These are phyloP conservation scores for Arion vulgaris DNA, from an alignment of 1,140 invertebrate species.

Conservation along the genomic window DNA sequence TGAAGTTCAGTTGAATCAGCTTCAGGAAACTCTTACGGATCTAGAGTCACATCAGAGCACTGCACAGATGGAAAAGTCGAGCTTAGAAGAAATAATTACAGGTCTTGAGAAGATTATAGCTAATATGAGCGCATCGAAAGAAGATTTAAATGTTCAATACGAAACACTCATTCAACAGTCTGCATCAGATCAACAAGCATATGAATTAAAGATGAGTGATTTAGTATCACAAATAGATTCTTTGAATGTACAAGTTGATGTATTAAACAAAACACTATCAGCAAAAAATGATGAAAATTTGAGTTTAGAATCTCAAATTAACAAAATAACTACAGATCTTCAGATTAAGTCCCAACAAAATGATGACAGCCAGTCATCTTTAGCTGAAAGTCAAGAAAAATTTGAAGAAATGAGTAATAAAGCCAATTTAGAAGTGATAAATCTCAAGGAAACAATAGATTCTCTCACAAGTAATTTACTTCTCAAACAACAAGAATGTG, in stretches of 20 bases:
- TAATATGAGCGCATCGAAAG: constrained; percentile 49
- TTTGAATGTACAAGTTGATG: constrained; percentile 31
- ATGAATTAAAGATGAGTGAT: constrained; percentile 44
- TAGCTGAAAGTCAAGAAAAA: constrained; percentile 50
- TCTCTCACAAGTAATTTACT: constrained; percentile 40
- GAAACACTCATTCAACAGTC: constrained; percentile 47
- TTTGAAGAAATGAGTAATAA: constrained; percentile 54
- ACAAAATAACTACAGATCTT: constrained; percentile 40
- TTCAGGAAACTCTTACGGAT: constrained; percentile 34
- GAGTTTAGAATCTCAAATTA: constrained; percentile 42
- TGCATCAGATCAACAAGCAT: constrained; percentile 46
- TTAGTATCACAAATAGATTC: constrained; percentile 7
- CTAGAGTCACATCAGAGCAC: constrained; percentile 41
- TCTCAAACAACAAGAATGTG: constrained; percentile 38
- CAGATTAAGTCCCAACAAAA: constrained; percentile 31
- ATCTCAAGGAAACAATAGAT: constrained; percentile 53
- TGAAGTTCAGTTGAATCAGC: constrained; percentile 43
- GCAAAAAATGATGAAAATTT: constrained; percentile 53
- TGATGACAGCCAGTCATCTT: constrained; percentile 37
- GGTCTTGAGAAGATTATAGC: constrained; percentile 52
- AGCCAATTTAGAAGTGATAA: constrained; percentile 53
- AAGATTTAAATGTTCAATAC: constrained; percentile 52
- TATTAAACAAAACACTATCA: constrained; percentile 43
- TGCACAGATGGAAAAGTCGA: constrained; percentile 49
- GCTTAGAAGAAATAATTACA: constrained; percentile 52